A percentile compares a stretch with the other conserved stretches of the same genome.
Conservation (phyloP, 2,888 invertebrate species). For the Phrixothrix hirtus region DNA sequence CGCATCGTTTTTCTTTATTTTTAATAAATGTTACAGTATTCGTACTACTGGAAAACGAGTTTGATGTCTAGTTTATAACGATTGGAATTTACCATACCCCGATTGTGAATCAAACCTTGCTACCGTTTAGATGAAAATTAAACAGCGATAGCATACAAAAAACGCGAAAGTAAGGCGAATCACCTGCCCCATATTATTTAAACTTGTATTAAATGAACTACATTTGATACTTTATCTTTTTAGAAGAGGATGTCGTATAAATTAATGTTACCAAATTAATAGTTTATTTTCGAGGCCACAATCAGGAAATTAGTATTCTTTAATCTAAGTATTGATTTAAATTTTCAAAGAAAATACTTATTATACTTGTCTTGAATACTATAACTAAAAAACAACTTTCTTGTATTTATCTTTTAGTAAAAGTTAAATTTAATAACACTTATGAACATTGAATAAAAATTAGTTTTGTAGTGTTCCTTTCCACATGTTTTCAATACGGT, state of each 20-base stretch:
- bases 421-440: too few relatives aligned
- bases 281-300: constrained; percentile 20
- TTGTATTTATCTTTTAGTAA: not conserved
- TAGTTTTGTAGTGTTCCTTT: too few relatives aligned
- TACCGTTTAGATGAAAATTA: constrained; percentile 31
- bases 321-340: too few relatives aligned
- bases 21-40: constrained; percentile 44
- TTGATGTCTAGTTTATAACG: constrained; percentile 30
- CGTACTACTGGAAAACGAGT: constrained; percentile 37
- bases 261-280: constrained; percentile 18
- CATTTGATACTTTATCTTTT: constrained; percentile 38
- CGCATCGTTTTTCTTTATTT: constrained; percentile 31
- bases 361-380: not conserved
- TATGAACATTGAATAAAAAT: too few relatives aligned
- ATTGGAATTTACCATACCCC: constrained; percentile 15
- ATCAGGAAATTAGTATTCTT: constrained; percentile 14
- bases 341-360: too few relatives aligned
- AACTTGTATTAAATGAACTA: constrained; percentile 46
- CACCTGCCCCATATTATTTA: constrained; percentile 48
- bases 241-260: constrained; percentile 16
- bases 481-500: too few relatives aligned
- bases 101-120: constrained; percentile 32
- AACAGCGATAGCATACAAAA: constrained; percentile 39
- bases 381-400: not conserved
- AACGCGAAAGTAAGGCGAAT: constrained; percentile 52